A percentile compares a stretch with the other conserved stretches of the same genome.
These are phyloP conservation scores for Atlantisia rogersi DNA, from an alignment of 2,113 vertebrate genomes.

Conservation along the genomic window DNA sequence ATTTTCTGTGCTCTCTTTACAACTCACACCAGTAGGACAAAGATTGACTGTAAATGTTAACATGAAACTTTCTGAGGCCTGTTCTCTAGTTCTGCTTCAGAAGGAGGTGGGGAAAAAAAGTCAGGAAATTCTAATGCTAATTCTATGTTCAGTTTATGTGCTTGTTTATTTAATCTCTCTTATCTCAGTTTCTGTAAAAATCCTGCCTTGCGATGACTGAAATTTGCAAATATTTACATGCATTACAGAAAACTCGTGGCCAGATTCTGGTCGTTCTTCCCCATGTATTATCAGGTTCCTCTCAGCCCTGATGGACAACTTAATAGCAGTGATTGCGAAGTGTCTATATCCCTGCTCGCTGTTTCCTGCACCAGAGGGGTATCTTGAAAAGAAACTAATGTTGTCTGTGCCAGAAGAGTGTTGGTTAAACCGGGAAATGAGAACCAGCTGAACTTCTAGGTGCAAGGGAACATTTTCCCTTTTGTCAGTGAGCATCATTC, in stretches of 20 bases:
- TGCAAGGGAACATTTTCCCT: neutral
- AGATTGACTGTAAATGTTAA: neutral
- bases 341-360: neutral
- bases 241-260: neutral
- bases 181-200: neutral
- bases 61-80: neutral
- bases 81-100: neutral
- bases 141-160: neutral
- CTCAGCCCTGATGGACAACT: neutral
- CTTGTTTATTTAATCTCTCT: neutral
- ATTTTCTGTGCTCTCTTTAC: slow-evolving; percentile 15
- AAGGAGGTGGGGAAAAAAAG: neutral
- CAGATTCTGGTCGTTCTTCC: neutral
- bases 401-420: neutral
- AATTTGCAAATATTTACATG: neutral
- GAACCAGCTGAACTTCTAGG: neutral
- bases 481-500: neutral
- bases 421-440: neutral
- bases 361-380: neutral
- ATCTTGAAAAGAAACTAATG: neutral
- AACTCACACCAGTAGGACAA: neutral
- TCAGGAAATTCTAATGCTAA: neutral
- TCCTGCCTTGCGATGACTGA: neutral
- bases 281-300: neutral
- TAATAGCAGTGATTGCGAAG: neutral